Conservation (phyloP, 2,888 invertebrate genomes). For the Darwinula stevensoni region DNA sequence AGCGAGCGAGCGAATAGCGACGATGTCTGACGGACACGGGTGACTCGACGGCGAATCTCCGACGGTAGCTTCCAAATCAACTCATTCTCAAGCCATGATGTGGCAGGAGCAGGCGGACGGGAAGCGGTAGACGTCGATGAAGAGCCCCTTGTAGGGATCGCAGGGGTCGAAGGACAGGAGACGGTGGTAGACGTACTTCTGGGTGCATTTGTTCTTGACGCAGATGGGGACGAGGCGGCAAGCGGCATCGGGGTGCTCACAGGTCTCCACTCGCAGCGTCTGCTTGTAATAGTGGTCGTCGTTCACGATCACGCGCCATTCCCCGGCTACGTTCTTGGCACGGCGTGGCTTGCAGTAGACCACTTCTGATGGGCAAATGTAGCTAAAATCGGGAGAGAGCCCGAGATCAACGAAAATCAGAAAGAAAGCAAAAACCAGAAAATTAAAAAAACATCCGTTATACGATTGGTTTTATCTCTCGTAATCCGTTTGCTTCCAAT, state of each 20-base stretch:
- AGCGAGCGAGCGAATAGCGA: not conserved
- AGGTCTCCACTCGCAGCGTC: constrained; percentile 11
- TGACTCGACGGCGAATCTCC: not conserved
- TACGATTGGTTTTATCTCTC: too few relatives aligned
- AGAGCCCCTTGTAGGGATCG: constrained; percentile 12
- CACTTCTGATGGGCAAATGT: constrained; percentile 11
- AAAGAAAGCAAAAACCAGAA: too few relatives aligned
- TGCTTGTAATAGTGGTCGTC: constrained; percentile 12
- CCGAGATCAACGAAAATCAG: too few relatives aligned
- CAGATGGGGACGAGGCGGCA: constrained; percentile 11
- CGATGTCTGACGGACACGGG: not conserved
- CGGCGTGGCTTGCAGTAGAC: constrained; percentile 10
- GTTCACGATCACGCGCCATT: constrained; percentile 12
- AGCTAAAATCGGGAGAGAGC: too few relatives aligned
- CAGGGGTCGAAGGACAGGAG: constrained; percentile 12
- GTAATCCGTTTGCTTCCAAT: too few relatives aligned
- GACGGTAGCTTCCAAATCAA: not conserved
- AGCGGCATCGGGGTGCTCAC: constrained; percentile 10
- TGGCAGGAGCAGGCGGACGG: constrained; percentile 14
- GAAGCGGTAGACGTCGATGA: constrained; percentile 13
- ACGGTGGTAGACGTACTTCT: constrained; percentile 12
- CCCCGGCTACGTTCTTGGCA: constrained; percentile 11
- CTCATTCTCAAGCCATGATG: not conserved
- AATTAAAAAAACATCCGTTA: too few relatives aligned
- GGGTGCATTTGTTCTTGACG: constrained; percentile 11